Base-by-base conservation (phyloP, 2,888 invertebrate species). In the Phasia obesa region DNA sequence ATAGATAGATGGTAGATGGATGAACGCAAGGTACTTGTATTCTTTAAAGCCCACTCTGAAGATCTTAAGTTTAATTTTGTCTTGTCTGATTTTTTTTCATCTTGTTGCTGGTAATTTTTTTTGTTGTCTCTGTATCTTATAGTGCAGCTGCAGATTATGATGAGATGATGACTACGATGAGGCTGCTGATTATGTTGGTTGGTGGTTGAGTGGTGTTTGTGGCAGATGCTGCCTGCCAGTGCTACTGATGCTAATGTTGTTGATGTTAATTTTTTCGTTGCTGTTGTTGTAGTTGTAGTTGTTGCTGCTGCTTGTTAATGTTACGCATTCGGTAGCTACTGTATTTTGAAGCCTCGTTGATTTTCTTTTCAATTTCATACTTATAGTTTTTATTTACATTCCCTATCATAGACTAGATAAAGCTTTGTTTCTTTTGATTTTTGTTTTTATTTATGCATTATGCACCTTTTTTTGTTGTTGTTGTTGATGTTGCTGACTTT, bases 71-170 rank as follows among this genome's bases (percentile, higher is more conserved):
- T 80, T 42, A 79, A 79, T 79, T 73, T 79, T 44, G 44, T 74
- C 53, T 74, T 83, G 75, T 76, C 74, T 60, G 78, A 70, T 75
- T 65, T 78, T 75, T 35, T 49, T 47, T 23, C 13, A 15, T 11
- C n/a, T 42, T 42, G 42, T 42, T 42, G 42, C n/a, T 42, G 42
- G 2, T 42, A 15, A 27, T 17, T 59, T 31, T 6, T 38, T 13
- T 47, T 65, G 19, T 65, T 75, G 65, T 27, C 57, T 42, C 42
- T 25, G 42, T 13, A 53, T 44, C 21, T 62, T 60, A 75, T 60
- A 67, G 71, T 79, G 79, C 83, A 83, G 79, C 83, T 83, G 83
- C 75, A 79, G 83, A 79, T 83, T 83, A 79, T 83, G 83, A 79
- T 83, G 79, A 75, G 79, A 65, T 82, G 78, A 78, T 78, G 82